Evolutionary conservation across 2,113 vertebrate genomes (phyloP).

Genomic region (Struthidea cinerea): DNA sequence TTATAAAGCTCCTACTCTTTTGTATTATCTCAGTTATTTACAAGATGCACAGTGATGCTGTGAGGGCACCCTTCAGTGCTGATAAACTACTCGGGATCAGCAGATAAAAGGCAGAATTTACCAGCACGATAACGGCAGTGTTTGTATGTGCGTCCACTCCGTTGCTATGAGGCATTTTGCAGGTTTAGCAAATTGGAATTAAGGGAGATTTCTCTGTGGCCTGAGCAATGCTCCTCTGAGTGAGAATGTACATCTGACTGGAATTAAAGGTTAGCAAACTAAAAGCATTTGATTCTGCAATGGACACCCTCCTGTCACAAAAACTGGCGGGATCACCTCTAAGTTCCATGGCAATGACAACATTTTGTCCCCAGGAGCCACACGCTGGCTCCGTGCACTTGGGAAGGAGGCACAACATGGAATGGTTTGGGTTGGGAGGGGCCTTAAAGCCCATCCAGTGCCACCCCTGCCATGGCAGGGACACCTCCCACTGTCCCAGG

Average conservation of each 20-base stretch:
- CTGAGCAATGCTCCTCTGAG: neutral
- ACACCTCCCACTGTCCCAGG: neutral
- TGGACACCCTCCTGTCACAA: neutral
- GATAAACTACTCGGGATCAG: neutral
- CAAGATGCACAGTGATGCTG: neutral
- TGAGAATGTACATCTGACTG: accelerated
- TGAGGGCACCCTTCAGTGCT: neutral
- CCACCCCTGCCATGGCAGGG: neutral
- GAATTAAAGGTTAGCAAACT: neutral
- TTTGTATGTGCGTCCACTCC: neutral
- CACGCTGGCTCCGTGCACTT: accelerated
- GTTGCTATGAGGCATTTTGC: neutral
- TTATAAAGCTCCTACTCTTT: neutral
- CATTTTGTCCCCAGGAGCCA: neutral
- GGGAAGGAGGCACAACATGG: neutral
- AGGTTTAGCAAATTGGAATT: neutral
- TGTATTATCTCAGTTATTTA: neutral
- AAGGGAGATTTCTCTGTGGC: neutral
- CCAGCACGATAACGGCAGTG: neutral
- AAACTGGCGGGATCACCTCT: neutral
- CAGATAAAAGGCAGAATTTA: neutral
- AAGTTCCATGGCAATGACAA: neutral
- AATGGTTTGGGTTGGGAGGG: neutral
- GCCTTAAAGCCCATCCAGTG: accelerated
- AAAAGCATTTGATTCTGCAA: neutral